Base-by-base conservation (phyloP, 37 sponge, comb jelly and placozoan species). In the Chondrilla cf. caribensis region DNA sequence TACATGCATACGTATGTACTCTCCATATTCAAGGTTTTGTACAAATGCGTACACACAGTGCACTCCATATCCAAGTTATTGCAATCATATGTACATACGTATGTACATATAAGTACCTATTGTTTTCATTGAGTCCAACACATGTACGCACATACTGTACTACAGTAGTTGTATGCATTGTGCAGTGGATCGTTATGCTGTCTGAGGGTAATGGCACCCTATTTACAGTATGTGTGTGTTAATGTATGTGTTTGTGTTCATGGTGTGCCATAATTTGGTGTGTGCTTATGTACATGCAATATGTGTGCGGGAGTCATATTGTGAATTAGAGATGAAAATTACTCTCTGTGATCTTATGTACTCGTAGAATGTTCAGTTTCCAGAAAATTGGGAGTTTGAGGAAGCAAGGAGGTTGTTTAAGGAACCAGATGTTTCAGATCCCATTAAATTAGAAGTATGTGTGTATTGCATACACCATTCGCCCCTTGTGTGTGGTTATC, bases 341-440 rank as follows among this genome's bases (percentile, higher is more conserved):
- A 28, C 64, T 28, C 6, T 81, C 21, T 60, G 40, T 57, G n/a
- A 3, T 82, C 28, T 25, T 2, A 6, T n/a, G n/a, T n/a, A n/a
- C n/a, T n/a, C 57, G 25, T 60, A 93, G 94, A 89, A 89, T 78
- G 60, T 89, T 39, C 85, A 84, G 21, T 79, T 92, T 79, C 96
- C 96, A 36, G 96, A 95, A 42, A 78, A 89, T 33, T 95, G 96
- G 96, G 82, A 57, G 17, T 95, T 81, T 80, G 70, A 92, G 92
- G 96, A 95, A 38, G 96, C 96, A 14, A 40, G 96, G 41, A 60
- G 67, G 41, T 59, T 95, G 39, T 95, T 95, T 82, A 60, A 58
- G 24, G 84, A 90, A 38, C 96, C 93, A 26, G 96, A 95, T 32
- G 88, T 95, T 14, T 59, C 70, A 54, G 88, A 89, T 40, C 76